Evolutionary conservation across 2,888 invertebrate species (phyloP).

Genomic region (Ophion obscuratus): DNA sequence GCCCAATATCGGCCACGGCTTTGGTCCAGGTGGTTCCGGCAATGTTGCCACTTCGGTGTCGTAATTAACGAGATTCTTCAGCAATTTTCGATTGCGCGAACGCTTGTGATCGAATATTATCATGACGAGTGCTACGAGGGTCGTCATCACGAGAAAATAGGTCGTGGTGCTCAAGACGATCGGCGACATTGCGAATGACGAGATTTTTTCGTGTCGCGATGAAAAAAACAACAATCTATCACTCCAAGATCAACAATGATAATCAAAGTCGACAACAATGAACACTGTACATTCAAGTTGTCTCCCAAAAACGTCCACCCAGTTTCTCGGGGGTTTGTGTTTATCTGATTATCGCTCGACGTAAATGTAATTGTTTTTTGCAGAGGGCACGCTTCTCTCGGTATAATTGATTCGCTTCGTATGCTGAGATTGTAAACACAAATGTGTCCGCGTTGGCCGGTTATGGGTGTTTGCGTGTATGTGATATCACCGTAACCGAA

Average conservation of each 20-base stretch:
- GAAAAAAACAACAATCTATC: neutral
- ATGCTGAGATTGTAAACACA: conserved; percentile 9
- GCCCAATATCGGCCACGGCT: conserved; percentile 86
- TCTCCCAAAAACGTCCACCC: neutral
- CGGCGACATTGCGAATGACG: conserved; percentile 63
- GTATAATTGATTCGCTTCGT: neutral
- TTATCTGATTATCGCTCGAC: neutral
- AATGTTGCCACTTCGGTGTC: conserved; percentile 70
- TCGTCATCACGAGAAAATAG: conserved; percentile 74
- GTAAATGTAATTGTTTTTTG: no score
- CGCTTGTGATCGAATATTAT: conserved; percentile 75
- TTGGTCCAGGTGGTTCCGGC: conserved; percentile 85
- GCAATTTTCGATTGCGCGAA: conserved; percentile 64
- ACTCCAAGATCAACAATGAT: neutral
- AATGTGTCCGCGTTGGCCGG: neutral
- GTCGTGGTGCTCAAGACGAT: conserved; percentile 76
- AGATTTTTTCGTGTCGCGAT: neutral
- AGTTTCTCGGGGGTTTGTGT: neutral
- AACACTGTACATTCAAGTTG: neutral
- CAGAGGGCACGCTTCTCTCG: neutral
- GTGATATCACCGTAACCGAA: conserved; percentile 72
- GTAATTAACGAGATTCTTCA: conserved; percentile 43
- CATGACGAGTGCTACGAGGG: conserved; percentile 72
- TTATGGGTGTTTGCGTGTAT: neutral
- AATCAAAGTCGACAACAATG: neutral